These are phyloP conservation scores for Elysia chlorotica DNA, from an alignment of 1,140 invertebrate genomes.

Conservation along the genomic window DNA sequence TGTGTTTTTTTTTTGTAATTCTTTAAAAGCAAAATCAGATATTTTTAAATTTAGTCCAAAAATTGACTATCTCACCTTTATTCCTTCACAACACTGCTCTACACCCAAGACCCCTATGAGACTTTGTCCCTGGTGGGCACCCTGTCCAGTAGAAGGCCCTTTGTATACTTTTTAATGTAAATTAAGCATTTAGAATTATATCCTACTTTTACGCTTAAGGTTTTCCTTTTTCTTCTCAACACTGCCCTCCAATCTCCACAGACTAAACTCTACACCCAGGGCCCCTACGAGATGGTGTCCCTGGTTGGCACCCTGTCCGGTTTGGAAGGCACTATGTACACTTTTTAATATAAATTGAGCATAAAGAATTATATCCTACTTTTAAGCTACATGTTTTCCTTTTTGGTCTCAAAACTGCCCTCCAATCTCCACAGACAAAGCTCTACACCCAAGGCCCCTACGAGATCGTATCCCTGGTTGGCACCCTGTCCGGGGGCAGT, in stretches of 20 bases:
- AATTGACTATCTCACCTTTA: no score
- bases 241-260: no score
- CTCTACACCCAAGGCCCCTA: slow-evolving; percentile 52
- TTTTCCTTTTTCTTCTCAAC: neutral
- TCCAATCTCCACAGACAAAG: slow-evolving; percentile 35
- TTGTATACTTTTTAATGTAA: neutral
- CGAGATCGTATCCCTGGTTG: slow-evolving; percentile 63
- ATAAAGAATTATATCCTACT: neutral
- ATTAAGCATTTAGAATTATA: neutral
- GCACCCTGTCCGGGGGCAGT: slow-evolving; percentile 57
- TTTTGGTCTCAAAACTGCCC: neutral
- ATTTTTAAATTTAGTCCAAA: no score
- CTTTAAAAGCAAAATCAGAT: no score
- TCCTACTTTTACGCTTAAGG: neutral
- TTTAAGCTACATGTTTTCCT: neutral
- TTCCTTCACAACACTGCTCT: neutral
- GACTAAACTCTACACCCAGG: neutral
- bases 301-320: neutral
- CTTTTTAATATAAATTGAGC: neutral
- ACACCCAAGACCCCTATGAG: neutral
- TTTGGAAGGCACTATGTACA: neutral
- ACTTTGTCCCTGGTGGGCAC: neutral
- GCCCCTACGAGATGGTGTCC: neutral
- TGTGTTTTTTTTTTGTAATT: no score
- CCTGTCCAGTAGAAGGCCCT: neutral